Base-by-base conservation (phyloP, 2,888 invertebrate species). In the Diarsia rubi region DNA sequence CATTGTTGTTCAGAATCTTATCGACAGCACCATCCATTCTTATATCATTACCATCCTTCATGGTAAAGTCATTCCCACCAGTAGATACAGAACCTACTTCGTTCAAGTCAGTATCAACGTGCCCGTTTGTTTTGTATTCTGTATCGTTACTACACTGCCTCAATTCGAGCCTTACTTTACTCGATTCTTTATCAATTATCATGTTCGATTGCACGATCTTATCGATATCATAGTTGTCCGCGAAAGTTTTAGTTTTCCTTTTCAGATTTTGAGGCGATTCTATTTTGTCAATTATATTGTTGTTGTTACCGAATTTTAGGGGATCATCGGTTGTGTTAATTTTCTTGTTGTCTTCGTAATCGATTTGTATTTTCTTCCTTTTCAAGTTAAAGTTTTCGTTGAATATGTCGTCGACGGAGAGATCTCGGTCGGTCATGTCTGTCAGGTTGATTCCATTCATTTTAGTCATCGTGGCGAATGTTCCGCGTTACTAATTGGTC, bases 401-500 rank as follows among this genome's bases (percentile, higher is more conserved):
- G 79, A 95, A 94, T 78, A 95, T 94, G 81, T 95, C 94, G 14
- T 95, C 94, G 54, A 94, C 93, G 21, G 89, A 90, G 65, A 94
- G 82, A 77, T 93, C 93, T 79, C 92, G 91, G 81, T 92, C 92
- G 45, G 92, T 92, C 93, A 95, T 94, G 75, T 94, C 93, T 72
- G 92, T 92, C 84, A 93, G 88, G 90, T 91, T 92, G 81, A 91
- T 88, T 84, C 91, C 94, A 91, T 93, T 94, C 90, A 94, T 95
- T 92, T 95, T 96, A 88, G 95, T 95, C 95, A 96, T 95, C 87
- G 90, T 93, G 87, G 90, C 90, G 82, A 88, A 77, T 84, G 79
- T 83, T 81, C 83, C 84, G 83, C 82, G 84, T 82, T 90, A 92
- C 93, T 96, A 96, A 96, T 96, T 96, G 95, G 92, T 95, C 93